These are phyloP conservation scores for Brachymystax lenok DNA, from an alignment of 2,797 vertebrate genomes.

Conservation along the genomic window DNA sequence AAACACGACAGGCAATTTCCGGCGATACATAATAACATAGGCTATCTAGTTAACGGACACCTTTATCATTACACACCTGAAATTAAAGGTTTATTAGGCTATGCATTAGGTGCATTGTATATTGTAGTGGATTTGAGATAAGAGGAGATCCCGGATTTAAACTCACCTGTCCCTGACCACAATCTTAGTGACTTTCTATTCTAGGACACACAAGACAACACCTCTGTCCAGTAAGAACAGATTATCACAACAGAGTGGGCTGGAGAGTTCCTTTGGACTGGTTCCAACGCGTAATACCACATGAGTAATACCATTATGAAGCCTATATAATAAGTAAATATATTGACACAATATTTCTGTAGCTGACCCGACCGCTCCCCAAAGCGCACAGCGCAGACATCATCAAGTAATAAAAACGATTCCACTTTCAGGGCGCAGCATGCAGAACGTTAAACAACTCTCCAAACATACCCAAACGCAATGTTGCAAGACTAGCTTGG, in stretches of 20 bases:
- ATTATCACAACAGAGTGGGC: constrained; percentile 2
- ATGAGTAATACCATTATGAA: neutral
- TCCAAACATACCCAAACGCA: too few species aligned
- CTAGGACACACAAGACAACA: neutral
- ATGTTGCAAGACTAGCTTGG: too few species aligned
- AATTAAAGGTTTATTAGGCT: neutral
- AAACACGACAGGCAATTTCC: neutral
- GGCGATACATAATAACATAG: neutral
- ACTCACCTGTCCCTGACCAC: neutral
- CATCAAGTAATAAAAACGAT: too few species aligned
- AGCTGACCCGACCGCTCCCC: too few species aligned
- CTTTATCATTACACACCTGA: neutral
- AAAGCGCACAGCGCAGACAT: too few species aligned
- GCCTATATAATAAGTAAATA: too few species aligned
- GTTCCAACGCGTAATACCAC: neutral
- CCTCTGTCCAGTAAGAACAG: neutral
- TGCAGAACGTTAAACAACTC: too few species aligned
- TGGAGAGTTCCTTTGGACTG: neutral
- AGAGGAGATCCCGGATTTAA: constrained; percentile 17
- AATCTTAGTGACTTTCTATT: constrained; percentile 5
- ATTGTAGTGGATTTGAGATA: constrained; percentile 4
- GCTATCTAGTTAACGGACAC: too few species aligned
- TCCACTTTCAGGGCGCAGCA: too few species aligned
- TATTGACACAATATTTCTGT: too few species aligned
- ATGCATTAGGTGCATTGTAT: too few species aligned